Base-by-base conservation (phyloP, 2,888 invertebrate species). In the Piscicola geometra region DNA sequence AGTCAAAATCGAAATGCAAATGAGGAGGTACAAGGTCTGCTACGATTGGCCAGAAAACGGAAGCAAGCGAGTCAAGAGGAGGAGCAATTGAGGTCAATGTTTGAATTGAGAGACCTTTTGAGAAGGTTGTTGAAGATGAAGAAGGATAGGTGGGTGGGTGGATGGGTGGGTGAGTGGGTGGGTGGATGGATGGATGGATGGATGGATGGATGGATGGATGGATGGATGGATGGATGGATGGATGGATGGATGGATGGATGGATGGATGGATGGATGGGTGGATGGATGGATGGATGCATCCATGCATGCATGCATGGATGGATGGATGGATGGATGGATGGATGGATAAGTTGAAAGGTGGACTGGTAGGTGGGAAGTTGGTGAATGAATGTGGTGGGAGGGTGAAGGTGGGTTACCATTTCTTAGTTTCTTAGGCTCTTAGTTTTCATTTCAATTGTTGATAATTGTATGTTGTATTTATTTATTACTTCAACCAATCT, bases 21-120 rank as follows among this genome's bases (percentile, higher is more conserved):
- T n/a, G 73, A 73, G 32, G 73, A 73, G 25, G 52, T 73, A 3
- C 73, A 73, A 28, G 32, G 25, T 28, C 47, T 73, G 32, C 64
- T 73, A 12, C 2, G 60, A 64, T 64, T 73, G 73, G 73, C 73
- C 36, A 73, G 35, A 36, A 73, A 73, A 30, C 32, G 64, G n/a
- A 56, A 30, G 25, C 73, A 56, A 2, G 32, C 56, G 15, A 25
- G 32, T 5, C 36, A 15, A 3, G 73, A 73, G 64, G 73, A 73
- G 30, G 36, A 32, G 5, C 33, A 73, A 36, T 32, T 28, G 3
- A 73, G 33, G 41, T 73, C 73, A 25, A 1, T 73, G 21, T 33
- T 28, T 33, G 64, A 73, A 64, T 30, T 73, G 35, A 1, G 41
- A 25, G 21, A 32, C 15, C n/a, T 73, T 32, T 36, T 73, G 25